These are phyloP conservation scores for Sus cebifrons DNA, from an alignment of 2,797 vertebrate genomes.

Conservation along the genomic window DNA sequence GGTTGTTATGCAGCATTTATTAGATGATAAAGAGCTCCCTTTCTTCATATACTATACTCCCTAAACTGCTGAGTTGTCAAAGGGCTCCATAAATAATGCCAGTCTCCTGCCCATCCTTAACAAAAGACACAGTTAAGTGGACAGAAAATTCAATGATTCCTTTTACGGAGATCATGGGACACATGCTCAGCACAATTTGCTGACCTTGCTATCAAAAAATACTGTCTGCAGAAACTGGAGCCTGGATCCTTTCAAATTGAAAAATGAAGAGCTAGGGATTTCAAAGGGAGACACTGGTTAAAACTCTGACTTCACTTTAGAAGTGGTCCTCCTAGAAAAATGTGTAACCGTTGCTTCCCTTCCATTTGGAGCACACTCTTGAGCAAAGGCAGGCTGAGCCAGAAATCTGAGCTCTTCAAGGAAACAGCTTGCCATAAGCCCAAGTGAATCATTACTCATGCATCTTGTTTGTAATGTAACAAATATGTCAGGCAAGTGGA, in stretches of 20 bases:
- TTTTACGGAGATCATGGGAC: constrained; percentile 59
- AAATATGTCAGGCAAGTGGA: background rate
- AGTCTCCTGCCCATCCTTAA: constrained; percentile 59
- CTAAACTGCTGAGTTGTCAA: constrained; percentile 73
- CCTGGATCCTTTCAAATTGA: background rate
- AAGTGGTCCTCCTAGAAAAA: background rate
- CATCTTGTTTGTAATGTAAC: background rate
- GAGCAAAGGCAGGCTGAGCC: background rate
- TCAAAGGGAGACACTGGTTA: background rate
- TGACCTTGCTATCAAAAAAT: constrained; percentile 58
- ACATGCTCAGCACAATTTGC: constrained; percentile 15
- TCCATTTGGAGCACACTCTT: background rate
- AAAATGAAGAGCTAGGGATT: background rate
- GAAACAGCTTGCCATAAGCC: constrained; percentile 33
- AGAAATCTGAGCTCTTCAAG: constrained; percentile 42
- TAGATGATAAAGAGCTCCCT: constrained; percentile 45
- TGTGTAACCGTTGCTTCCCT: background rate
- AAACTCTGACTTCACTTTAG: constrained; percentile 45
- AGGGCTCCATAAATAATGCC: constrained; percentile 64
- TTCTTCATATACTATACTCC: constrained; percentile 57
- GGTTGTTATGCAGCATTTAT: constrained; percentile 57
- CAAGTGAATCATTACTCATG: background rate
- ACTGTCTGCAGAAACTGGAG: background rate
- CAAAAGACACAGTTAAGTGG: constrained; percentile 50
- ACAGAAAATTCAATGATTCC: constrained; percentile 74